phyloP scores from a whole-genome alignment of 2,888 invertebrate genomes.

The Calliscelio sp. region DNA sequence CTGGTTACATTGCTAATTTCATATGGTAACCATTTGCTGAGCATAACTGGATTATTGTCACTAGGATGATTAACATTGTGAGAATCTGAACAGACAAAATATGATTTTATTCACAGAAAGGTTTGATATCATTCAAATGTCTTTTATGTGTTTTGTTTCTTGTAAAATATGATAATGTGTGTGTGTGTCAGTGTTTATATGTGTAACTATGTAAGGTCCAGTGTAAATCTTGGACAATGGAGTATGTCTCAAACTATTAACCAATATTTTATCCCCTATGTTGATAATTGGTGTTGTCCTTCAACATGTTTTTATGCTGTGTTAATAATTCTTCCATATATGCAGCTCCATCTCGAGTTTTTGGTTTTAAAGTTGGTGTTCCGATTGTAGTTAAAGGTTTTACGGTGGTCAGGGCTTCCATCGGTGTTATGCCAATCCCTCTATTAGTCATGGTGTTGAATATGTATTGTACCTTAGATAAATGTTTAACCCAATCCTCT shows the following conservation, averaged over 20 bases:
- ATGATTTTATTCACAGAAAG: slow-evolving; percentile 7
- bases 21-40: background rate
- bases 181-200: slow-evolving; percentile 15
- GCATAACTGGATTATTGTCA: background rate
- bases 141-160: slow-evolving; percentile 3
- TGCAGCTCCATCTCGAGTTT: background rate
- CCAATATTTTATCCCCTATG: slow-evolving; percentile 12
- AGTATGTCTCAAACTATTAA: slow-evolving; percentile 4
- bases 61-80: background rate
- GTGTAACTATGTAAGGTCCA: slow-evolving; percentile 6
- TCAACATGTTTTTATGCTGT: background rate
- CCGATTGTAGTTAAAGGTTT: background rate
- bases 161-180: slow-evolving; percentile 14
- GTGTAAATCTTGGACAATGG: slow-evolving; percentile 14
- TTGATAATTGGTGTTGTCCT: slow-evolving; percentile 18
- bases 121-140: slow-evolving; percentile 20
- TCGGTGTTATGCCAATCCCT: background rate
- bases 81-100: slow-evolving; percentile 4
- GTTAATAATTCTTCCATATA: background rate
- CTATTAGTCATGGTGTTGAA: background rate
- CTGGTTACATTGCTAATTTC: slow-evolving; percentile 1
- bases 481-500: slow-evolving; percentile 12
- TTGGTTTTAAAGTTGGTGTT: background rate
- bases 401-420: background rate
- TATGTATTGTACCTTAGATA: slow-evolving; percentile 14